Evolutionary conservation across 1,140 invertebrate species (phyloP), one percentile per base, ranked within the genome.

Genomic region (Drosophila auraria): DNA sequence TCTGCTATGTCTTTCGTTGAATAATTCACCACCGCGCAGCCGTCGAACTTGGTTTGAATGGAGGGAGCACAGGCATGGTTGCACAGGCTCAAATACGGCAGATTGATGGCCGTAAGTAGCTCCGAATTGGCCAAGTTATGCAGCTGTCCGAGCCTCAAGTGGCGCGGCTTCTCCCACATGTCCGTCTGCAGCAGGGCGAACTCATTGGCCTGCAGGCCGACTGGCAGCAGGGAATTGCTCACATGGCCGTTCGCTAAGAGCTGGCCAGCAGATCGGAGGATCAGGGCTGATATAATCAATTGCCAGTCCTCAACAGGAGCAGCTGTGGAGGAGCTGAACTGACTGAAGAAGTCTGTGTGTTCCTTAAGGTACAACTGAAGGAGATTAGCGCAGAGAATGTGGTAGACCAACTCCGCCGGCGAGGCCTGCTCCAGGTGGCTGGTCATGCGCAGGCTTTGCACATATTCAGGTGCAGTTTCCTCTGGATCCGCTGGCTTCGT

Each of bases 1-100:
- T 49, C 12, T 3, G 14, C 15, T 1, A 92, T 72, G 2, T 69
- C 4, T 2, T 9, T 38, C 3, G 17, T 17, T 0, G 91, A 77
- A 58, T 60, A 80, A 38, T 72, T 77, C n/a, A 57, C 65, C 1
- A 81, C 70, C 23, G 30, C 53, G 6, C 76, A 58, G 0, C 91
- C 91, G 33, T 89, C 81, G 36, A 82, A 87, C 44, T 69, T 62
- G 7, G 69, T 79, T 8, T 58, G 53, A 20, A 92, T 70, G 0
- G 71, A 76, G 15, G 84, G 72, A 0, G 25, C 45, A 61, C 91
- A 92, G 38, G 82, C 20, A 57, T 92, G 91, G 65, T 92, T 92
- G 44, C 78, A 91, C 3, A 91, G 58, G 27, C 87, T 91, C 5
- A 91, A 54, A 50, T 84, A 62, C 1, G 91, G 91, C n/a, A 92